phyloP scores from a whole-genome alignment of 2,797 vertebrate species.

The Psittacula echo region DNA sequence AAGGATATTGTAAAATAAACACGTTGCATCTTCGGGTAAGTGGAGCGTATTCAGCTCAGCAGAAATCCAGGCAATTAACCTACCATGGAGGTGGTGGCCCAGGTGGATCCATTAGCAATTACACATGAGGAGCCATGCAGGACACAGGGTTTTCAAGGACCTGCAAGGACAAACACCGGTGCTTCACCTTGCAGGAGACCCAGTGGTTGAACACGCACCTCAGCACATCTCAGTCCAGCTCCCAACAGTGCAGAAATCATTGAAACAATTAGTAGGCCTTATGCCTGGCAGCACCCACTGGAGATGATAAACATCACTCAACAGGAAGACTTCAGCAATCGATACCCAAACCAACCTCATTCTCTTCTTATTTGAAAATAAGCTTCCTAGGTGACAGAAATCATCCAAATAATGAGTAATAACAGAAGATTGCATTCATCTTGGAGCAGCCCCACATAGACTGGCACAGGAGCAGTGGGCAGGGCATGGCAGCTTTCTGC shows the following conservation, averaged over 20 bases:
- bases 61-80: constrained; percentile 1
- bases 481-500: background rate
- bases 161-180: background rate
- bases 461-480: background rate
- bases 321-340: background rate
- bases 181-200: background rate
- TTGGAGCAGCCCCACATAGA: background rate
- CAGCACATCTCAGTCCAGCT: background rate
- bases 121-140: background rate
- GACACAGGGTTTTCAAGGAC: background rate
- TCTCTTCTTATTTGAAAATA: background rate
- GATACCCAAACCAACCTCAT: background rate
- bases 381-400: background rate
- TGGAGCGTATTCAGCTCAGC: background rate
- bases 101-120: background rate
- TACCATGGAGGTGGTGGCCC: background rate
- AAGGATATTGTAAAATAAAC: background rate
- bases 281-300: constrained; percentile 27
- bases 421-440: background rate
- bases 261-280: background rate
- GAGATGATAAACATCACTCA: background rate
- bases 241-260: background rate
- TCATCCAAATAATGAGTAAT: background rate
- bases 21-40: background rate
- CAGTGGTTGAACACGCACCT: background rate